phyloP scores from a whole-genome alignment of 2,113 vertebrate species.

The Hirundichthys speculiger region DNA sequence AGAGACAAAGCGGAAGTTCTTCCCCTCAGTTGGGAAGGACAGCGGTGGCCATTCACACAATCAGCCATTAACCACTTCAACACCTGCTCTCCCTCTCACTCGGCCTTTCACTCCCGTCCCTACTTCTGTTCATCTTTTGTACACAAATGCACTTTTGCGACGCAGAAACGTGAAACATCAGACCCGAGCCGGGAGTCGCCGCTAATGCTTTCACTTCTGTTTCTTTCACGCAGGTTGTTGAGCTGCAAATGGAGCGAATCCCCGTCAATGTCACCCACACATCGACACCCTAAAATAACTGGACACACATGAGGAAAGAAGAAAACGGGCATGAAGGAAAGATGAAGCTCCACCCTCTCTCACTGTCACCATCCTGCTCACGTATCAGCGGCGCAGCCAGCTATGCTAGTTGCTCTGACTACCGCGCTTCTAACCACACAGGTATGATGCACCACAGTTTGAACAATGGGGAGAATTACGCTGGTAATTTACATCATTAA shows the following conservation, averaged over 20 bases:
- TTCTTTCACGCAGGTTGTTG: conserved; percentile 72
- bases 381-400: too few relatives aligned
- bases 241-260: conserved; percentile 43
- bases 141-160: conserved; percentile 31
- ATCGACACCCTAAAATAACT: conserved; percentile 1
- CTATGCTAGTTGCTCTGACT: too few relatives aligned
- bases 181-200: background rate
- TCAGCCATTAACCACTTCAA: conserved; percentile 75
- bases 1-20: conserved; percentile 67
- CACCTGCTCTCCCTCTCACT: conserved; percentile 80
- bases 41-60: conserved; percentile 61
- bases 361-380: background rate
- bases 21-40: conserved; percentile 58
- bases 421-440: too few relatives aligned
- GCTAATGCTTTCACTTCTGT: conserved; percentile 44
- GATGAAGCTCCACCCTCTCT: background rate
- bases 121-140: conserved; percentile 49
- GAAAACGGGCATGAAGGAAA: background rate
- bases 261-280: background rate
- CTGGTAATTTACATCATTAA: too few relatives aligned
- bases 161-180: conserved; percentile 28
- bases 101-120: conserved; percentile 39
- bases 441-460: too few relatives aligned
- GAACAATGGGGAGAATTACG: too few relatives aligned
- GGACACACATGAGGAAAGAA: background rate